Evolutionary conservation across 2,888 invertebrate genomes (phyloP), one percentile per base, ranked within the genome.

Genomic region (Odontocolon sp.): DNA sequence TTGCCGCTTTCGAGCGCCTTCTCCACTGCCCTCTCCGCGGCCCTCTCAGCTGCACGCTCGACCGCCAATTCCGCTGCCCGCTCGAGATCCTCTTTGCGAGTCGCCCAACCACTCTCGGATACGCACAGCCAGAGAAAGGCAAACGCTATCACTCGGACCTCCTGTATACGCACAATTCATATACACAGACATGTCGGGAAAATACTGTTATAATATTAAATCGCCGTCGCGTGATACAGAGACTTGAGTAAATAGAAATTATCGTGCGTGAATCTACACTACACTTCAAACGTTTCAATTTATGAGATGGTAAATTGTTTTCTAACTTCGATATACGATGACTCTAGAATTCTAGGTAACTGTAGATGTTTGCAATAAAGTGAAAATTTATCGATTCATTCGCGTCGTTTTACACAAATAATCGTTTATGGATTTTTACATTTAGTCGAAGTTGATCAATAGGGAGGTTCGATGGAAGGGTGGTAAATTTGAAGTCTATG

Each of bases 21-120:
- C 42, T 90, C 89, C 2, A 89, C 90, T 0, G 88, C 89, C 50
- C 86, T 82, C 70, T 90, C 90, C 0, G 90, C 90, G 2, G 84
- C 88, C 54, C 84, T 84, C 72, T 90, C 89, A 3, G 88, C 90
- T 3, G 89, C 86, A 28, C 86, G 84, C 67, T 90, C 89, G 14
- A 90, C 89, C 2, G 89, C 90, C 2, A 87, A 69, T 70, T 90
- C 89, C 1, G 88, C 90, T 4, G 88, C 87, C 42, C 86, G 84
- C 69, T 89, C 90, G 9, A 89, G 80, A 18, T 88, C 87, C 77
- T 81, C 79, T 42, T 68, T 80, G n/a, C 59, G 70, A 18, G 63
- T 79, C 33, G 80, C 80, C 50, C 50, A 64, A 61, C 78, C 52
- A 40, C 56, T 77, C 70, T 74, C 63, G 36, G 61, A 21, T 59